These are phyloP conservation scores for Macaca fascicularis DNA, from an alignment of 2,113 vertebrate genomes.

Conservation along the genomic window DNA sequence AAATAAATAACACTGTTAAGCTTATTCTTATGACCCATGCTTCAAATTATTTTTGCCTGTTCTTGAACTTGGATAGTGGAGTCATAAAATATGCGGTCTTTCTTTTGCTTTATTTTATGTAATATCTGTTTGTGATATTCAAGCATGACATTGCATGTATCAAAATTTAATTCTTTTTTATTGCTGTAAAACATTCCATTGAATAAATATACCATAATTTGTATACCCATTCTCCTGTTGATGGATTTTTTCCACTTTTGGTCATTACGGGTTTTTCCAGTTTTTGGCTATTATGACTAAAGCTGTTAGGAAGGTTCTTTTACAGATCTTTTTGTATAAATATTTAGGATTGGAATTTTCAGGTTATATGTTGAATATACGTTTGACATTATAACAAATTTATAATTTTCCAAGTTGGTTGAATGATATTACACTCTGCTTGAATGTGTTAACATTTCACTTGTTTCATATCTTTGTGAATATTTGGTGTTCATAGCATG, in stretches of 20 bases:
- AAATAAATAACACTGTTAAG: constrained; percentile 9
- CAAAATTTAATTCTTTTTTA: background rate
- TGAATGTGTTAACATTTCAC: background rate
- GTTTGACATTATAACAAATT: background rate
- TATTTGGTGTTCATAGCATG: background rate
- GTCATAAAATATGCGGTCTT: background rate
- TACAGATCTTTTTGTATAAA: background rate
- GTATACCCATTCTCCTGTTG: background rate
- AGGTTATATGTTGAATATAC: background rate
- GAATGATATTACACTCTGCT: background rate
- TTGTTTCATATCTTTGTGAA: background rate
- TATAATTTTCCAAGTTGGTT: background rate
- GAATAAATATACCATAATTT: background rate
- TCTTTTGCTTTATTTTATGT: background rate
- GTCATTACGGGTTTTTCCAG: background rate
- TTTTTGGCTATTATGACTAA: background rate
- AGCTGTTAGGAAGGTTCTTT: background rate
- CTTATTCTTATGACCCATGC: background rate
- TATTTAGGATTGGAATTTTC: background rate
- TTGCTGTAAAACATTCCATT: background rate
- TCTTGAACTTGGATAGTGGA: background rate
- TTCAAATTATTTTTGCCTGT: background rate
- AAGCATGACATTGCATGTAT: background rate
- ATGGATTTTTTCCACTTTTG: constrained; percentile 1
- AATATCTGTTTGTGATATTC: background rate